Percentiles rank a stretch among this genome's conserved stretches.
Conservation (phyloP, 2,888 invertebrate species). For the Melikaiella ostensackeni region DNA sequence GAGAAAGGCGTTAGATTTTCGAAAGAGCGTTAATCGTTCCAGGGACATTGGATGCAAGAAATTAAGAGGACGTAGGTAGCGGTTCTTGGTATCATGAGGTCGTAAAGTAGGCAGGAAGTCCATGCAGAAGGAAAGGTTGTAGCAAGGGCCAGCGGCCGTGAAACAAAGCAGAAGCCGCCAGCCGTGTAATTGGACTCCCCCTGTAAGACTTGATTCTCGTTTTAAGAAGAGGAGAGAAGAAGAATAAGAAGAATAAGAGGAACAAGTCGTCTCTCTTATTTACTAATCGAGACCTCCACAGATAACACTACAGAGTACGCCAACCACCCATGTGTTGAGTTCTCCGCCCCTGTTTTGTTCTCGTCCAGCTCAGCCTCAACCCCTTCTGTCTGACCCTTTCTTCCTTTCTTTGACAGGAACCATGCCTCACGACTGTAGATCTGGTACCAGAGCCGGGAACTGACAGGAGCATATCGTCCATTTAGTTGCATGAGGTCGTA, state of each 20-base stretch:
- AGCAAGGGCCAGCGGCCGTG: conserved; percentile 75
- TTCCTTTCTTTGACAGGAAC: conserved; percentile 57
- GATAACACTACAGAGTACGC: conserved; percentile 42
- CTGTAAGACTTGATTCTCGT: conserved; percentile 62
- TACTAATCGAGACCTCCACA: conserved; percentile 63
- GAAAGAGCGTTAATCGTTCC: conserved; percentile 63
- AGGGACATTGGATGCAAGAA: conserved; percentile 66
- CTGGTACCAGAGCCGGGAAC: conserved; percentile 38
- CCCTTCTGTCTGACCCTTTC: conserved; percentile 58
- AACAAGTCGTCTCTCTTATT: conserved; percentile 60
- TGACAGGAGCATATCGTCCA: conserved; percentile 54
- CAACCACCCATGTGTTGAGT: conserved; percentile 50
- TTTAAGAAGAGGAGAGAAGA: conserved; percentile 58
- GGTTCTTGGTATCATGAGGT: conserved; percentile 51
- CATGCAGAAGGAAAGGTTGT: conserved; percentile 58
- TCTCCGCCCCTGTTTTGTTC: conserved; percentile 54
- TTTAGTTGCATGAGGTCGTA: too few species aligned
- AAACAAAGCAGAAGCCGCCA: conserved; percentile 76
- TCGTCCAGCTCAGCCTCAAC: conserved; percentile 41
- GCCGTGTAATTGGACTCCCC: conserved; percentile 76
- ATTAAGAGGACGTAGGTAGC: conserved; percentile 63
- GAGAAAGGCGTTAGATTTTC: conserved; percentile 41
- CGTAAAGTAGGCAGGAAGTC: conserved; percentile 60
- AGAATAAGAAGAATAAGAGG: not conserved
- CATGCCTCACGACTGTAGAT: conserved; percentile 69